Conservation (phyloP, 2,888 invertebrate genomes). For the Helleia helle region DNA sequence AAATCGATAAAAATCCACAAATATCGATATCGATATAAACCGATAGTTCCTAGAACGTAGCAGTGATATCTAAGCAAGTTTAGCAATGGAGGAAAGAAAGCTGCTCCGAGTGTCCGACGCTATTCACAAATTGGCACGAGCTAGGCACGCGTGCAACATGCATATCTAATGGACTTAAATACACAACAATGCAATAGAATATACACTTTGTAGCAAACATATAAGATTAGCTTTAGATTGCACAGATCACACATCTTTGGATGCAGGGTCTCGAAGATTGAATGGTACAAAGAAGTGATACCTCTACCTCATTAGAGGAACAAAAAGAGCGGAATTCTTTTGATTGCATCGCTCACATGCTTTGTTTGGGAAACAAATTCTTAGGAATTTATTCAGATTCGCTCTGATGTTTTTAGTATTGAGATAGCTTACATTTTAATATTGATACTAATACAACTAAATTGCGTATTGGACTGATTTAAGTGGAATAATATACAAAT, state of each 20-base stretch:
- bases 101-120: slow-evolving; percentile 63
- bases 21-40: slow-evolving; percentile 36
- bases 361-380: too few relatives aligned
- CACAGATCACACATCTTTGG: slow-evolving; percentile 15
- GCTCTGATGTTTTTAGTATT: too few relatives aligned
- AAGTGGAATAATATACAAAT: too few relatives aligned
- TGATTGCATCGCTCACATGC: slow-evolving; percentile 31
- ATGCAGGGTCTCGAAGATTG: slow-evolving; percentile 45
- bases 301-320: slow-evolving; percentile 49
- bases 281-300: slow-evolving; percentile 58
- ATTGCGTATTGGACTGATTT: too few relatives aligned
- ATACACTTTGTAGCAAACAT: slow-evolving; percentile 14
- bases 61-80: slow-evolving; percentile 65
- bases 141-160: slow-evolving; percentile 52
- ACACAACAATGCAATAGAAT: slow-evolving; percentile 20
- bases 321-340: slow-evolving; percentile 54
- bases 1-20: too few relatives aligned
- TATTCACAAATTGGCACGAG: slow-evolving; percentile 73
- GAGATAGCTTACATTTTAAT: too few relatives aligned
- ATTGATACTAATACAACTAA: too few relatives aligned
- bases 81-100: slow-evolving; percentile 69
- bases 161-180: slow-evolving; percentile 28
- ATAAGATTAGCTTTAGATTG: slow-evolving; percentile 18
- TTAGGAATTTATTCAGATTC: too few relatives aligned
- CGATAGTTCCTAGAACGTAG: slow-evolving; percentile 41